phyloP scores from a whole-genome alignment of 2,888 invertebrate genomes.

The Geophilus truncorum region DNA sequence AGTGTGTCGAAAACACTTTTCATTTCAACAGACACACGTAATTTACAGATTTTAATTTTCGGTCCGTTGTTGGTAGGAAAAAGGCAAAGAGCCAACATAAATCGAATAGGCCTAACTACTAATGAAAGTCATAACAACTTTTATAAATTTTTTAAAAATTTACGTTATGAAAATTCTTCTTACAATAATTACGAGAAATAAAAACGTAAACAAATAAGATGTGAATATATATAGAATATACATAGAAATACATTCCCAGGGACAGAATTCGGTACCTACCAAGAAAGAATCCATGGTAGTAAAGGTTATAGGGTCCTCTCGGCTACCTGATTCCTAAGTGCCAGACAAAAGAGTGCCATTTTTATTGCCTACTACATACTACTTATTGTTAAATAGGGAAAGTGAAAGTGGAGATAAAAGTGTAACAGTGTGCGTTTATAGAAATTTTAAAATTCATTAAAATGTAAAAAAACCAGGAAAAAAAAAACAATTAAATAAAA shows the following conservation, averaged over 20 bases:
- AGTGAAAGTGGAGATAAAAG: not conserved
- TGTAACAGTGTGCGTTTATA: not conserved
- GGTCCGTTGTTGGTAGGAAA: not conserved
- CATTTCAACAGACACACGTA: not conserved
- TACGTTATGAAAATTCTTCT: not conserved
- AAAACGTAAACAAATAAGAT: not conserved
- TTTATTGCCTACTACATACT: constrained; percentile 32
- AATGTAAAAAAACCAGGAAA: not conserved
- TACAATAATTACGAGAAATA: not conserved
- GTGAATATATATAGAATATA: not conserved
- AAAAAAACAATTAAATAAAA: no score
- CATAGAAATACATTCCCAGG: not conserved
- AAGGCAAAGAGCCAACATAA: constrained; percentile 15
- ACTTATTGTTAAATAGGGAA: constrained; percentile 6
- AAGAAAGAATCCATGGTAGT: constrained; percentile 84
- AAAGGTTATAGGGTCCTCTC: constrained; percentile 77
- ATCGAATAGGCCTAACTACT: not conserved
- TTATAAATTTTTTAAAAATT: not conserved
- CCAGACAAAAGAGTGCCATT: constrained; percentile 34
- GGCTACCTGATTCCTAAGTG: constrained; percentile 33
- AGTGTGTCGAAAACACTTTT: constrained; percentile 6
- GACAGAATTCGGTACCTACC: constrained; percentile 56
- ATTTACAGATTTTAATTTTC: not conserved
- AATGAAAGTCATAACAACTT: not conserved
- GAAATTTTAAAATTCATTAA: not conserved